These are phyloP conservation scores for Theonella swinhoei DNA, from an alignment of 37 sponge, comb jelly and placozoan species.

Conservation along the genomic window DNA sequence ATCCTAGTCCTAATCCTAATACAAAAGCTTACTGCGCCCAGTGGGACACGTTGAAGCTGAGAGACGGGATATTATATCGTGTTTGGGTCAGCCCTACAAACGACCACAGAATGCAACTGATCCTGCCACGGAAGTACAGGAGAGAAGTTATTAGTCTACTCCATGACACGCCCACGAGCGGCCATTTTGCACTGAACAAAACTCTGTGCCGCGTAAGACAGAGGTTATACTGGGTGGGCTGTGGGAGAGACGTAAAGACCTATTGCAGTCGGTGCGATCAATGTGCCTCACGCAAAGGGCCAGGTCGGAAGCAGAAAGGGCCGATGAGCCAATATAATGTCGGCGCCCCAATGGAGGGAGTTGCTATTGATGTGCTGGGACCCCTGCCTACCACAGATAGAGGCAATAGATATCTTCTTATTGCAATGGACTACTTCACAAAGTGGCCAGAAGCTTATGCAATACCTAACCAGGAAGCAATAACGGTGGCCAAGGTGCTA, in stretches of 20 bases:
- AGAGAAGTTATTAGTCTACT: background rate
- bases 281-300: slow-evolving; percentile 16
- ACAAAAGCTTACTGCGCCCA: slow-evolving; percentile 12
- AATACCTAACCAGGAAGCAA: background rate
- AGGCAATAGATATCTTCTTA: slow-evolving; percentile 7
- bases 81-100: slow-evolving; percentile 12
- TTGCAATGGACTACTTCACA: slow-evolving; percentile 10
- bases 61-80: background rate
- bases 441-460: slow-evolving; percentile 23
- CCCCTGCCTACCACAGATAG: background rate
- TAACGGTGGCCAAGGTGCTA: slow-evolving; percentile 10
- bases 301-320: background rate
- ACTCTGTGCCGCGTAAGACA: slow-evolving; percentile 6
- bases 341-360: slow-evolving; percentile 27
- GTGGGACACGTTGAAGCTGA: slow-evolving; percentile 9
- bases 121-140: background rate
- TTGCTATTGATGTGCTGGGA: slow-evolving; percentile 29
- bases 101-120: slow-evolving; percentile 7
- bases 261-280: slow-evolving; percentile 4
- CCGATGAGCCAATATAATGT: background rate
- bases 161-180: slow-evolving; percentile 1
- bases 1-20: too few relatives aligned
- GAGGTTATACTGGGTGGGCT: slow-evolving; percentile 29
- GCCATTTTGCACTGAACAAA: slow-evolving; percentile 15
- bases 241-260: background rate